A percentile compares a stretch with the other conserved stretches of the same genome.
phyloP scores from a whole-genome alignment of 64 coral and sea anemone species.

The Actinia tenebrosa region DNA sequence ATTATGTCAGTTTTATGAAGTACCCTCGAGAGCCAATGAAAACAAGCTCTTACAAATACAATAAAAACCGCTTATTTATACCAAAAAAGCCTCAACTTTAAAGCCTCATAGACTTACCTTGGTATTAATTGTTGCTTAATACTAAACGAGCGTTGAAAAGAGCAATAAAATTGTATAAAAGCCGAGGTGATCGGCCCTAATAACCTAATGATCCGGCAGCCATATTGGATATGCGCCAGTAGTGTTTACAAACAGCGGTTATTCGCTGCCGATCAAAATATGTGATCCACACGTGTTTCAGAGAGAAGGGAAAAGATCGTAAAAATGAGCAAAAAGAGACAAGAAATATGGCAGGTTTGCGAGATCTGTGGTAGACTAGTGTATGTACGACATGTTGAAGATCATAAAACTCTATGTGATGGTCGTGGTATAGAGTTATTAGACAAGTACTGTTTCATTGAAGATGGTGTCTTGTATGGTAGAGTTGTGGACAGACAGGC shows the following conservation, averaged over 20 bases:
- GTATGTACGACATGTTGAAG: conserved; percentile 38
- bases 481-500: background rate
- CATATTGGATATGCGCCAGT: conserved; percentile 24
- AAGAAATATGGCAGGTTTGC: conserved; percentile 57
- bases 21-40: background rate
- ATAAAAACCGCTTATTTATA: background rate
- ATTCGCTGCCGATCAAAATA: background rate
- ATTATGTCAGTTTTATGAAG: too few species aligned
- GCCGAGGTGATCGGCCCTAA: background rate
- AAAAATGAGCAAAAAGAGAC: conserved; percentile 62
- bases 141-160: background rate
- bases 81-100: background rate
- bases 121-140: background rate
- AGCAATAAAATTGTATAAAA: background rate
- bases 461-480: conserved; percentile 39
- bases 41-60: background rate
- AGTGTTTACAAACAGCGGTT: background rate
- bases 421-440: background rate
- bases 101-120: background rate
- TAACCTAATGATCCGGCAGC: background rate
- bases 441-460: conserved; percentile 44
- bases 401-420: conserved; percentile 56
- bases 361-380: conserved; percentile 49
- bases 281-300: background rate
- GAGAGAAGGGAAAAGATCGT: background rate